Conservation (phyloP, 2,797 vertebrate genomes). For the Leuciscus waleckii region DNA sequence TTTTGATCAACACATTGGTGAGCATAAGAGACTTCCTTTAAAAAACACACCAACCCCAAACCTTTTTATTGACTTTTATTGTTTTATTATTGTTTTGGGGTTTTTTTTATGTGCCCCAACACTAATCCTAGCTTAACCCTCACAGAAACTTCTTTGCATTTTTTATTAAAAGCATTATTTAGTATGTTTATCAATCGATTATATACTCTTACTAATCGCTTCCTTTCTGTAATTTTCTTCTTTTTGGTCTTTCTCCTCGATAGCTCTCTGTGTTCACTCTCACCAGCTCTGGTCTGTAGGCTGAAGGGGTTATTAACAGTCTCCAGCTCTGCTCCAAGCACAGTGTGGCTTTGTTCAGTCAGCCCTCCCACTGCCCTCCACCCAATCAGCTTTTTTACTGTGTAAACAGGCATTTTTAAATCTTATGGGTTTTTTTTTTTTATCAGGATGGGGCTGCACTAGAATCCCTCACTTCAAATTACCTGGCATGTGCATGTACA, state of each 20-base stretch:
- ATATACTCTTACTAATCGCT: not conserved
- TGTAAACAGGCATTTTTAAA: conserved; percentile 28
- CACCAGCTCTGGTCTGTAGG: conserved; percentile 38
- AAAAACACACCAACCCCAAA: too few species aligned
- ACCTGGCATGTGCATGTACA: not conserved
- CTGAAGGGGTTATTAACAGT: conserved; percentile 46
- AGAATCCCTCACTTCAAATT: not conserved
- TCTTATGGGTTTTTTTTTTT: not conserved
- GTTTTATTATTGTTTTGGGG: not conserved
- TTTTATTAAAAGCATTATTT: not conserved
- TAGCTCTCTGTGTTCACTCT: conserved; percentile 36
- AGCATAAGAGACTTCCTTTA: too few species aligned
- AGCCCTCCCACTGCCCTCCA: conserved; percentile 42
- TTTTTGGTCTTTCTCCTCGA: not conserved
- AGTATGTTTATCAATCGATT: not conserved
- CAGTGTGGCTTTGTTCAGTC: conserved; percentile 60
- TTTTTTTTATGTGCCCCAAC: not conserved
- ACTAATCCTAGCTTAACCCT: not conserved
- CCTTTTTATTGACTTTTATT: not conserved
- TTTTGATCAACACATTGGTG: not conserved
- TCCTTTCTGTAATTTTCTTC: conserved; percentile 14
- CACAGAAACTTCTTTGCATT: not conserved
- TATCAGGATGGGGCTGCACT: not conserved
- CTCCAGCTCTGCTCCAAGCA: conserved; percentile 52
- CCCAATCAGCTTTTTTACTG: conserved; percentile 47